Percentiles rank a stretch among this genome's conserved stretches.
These are phyloP conservation scores for Rhinella marina DNA, from an alignment of 2,797 vertebrate genomes.

Conservation along the genomic window DNA sequence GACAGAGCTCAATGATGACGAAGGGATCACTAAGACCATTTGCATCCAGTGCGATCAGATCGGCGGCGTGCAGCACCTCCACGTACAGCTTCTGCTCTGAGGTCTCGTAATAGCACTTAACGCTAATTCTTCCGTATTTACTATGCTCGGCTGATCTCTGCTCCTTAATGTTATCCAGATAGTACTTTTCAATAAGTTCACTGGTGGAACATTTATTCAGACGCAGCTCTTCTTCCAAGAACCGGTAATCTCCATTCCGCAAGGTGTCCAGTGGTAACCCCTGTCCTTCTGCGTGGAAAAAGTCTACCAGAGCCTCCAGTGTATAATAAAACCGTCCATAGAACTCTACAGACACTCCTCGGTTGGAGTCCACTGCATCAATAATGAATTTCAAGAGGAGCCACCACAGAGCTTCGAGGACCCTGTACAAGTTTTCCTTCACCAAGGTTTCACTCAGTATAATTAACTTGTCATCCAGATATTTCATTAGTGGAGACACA, in stretches of 20 bases:
- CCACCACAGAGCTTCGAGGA: constrained; percentile 86
- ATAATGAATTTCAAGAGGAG: constrained; percentile 85
- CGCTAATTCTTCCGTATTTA: constrained; percentile 84
- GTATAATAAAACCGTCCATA: constrained; percentile 90
- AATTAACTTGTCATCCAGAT: constrained; percentile 84
- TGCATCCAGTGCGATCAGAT: constrained; percentile 86
- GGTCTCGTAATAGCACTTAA: constrained; percentile 87
- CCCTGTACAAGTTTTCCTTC: constrained; percentile 84
- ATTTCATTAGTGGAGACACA: constrained; percentile 87
- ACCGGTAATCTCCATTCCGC: constrained; percentile 86
- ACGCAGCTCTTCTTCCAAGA: constrained; percentile 84
- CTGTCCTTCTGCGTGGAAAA: constrained; percentile 84
- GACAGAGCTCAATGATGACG: constrained; percentile 88
- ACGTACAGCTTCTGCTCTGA: constrained; percentile 86
- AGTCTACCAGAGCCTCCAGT: constrained; percentile 83
- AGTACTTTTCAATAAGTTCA: constrained; percentile 90
- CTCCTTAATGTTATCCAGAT: constrained; percentile 88
- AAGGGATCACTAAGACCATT: constrained; percentile 91
- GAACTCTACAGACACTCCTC: constrained; percentile 86
- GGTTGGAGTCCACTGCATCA: constrained; percentile 81
- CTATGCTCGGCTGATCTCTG: constrained; percentile 87
- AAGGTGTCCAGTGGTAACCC: constrained; percentile 84
- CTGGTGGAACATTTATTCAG: constrained; percentile 87
- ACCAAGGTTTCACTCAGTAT: constrained; percentile 82
- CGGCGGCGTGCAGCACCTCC: constrained; percentile 86